Evolutionary conservation across 1,140 invertebrate genomes (phyloP).

Genomic region (Zaprionus taronus): DNA sequence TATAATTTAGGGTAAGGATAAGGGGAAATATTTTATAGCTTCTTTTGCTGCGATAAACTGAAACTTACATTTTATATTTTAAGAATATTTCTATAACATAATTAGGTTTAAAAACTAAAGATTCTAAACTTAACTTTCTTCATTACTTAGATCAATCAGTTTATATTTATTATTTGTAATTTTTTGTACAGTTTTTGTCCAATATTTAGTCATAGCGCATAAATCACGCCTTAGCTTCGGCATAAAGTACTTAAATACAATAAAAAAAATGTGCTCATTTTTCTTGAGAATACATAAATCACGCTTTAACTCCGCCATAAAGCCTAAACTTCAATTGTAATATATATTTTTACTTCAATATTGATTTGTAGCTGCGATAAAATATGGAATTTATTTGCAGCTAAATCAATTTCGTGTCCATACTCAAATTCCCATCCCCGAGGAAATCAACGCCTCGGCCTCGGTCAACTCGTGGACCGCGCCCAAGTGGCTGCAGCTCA

Average conservation of each 20-base stretch:
- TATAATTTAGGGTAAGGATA: too few species aligned
- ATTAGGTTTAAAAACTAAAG: too few species aligned
- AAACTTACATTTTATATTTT: too few species aligned
- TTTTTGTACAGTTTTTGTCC: not conserved
- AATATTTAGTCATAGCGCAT: not conserved
- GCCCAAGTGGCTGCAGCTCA: conserved; percentile 10
- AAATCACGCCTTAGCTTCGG: not conserved
- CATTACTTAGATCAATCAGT: not conserved
- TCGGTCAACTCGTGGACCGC: not conserved
- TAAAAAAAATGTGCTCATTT: not conserved
- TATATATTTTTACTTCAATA: conserved; percentile 4
- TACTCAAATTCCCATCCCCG: conserved; percentile 14
- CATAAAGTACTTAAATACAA: not conserved
- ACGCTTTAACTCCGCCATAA: not conserved
- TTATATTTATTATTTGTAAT: not conserved
- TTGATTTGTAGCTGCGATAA: conserved; percentile 8
- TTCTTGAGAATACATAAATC: not conserved
- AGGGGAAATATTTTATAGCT: too few species aligned
- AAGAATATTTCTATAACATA: too few species aligned
- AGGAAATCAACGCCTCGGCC: conserved; percentile 9
- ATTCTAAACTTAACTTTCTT: too few species aligned
- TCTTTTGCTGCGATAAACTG: too few species aligned
- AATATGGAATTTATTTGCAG: conserved; percentile 3
- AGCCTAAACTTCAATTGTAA: not conserved
- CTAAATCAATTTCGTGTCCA: conserved; percentile 1